These are phyloP conservation scores for Sanderia malayensis DNA, from an alignment of 30 jellyfish, hydroid and myxozoan genomes.

Conservation along the genomic window DNA sequence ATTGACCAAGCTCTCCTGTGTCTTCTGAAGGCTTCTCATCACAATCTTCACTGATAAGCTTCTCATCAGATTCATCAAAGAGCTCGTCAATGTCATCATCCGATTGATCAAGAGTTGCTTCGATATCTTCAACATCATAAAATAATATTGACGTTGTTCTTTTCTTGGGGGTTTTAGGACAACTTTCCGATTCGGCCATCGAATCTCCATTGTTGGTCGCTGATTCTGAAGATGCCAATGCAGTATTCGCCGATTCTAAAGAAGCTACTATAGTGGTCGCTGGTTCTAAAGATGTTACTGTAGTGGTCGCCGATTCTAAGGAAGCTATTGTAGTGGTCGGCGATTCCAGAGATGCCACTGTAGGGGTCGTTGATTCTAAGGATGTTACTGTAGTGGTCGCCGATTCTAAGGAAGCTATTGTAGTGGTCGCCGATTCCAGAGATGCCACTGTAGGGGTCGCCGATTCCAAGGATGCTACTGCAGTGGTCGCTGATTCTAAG, in stretches of 20 bases:
- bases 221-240: not conserved
- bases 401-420: not conserved
- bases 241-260: not conserved
- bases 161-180: not conserved
- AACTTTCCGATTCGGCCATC: not conserved
- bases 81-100: conserved; percentile 3
- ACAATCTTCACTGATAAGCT: not conserved
- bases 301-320: not conserved
- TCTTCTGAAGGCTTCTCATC: no score
- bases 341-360: not conserved
- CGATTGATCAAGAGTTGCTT: conserved; percentile 1
- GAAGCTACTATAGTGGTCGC: not conserved
- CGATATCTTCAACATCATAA: conserved; percentile 1
- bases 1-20: no score
- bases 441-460: not conserved
- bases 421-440: not conserved
- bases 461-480: conserved; percentile 7
- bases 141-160: not conserved
- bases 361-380: conserved; percentile 7
- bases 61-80: not conserved
- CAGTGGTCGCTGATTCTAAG: not conserved
- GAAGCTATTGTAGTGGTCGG: conserved; percentile 4
- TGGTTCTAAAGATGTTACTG: conserved; percentile 14
- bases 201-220: not conserved
- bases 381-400: not conserved